Percentiles rank a stretch among this genome's conserved stretches.
phyloP scores from a whole-genome alignment of 2,113 vertebrate genomes.

The Odocoileus hemionus region DNA sequence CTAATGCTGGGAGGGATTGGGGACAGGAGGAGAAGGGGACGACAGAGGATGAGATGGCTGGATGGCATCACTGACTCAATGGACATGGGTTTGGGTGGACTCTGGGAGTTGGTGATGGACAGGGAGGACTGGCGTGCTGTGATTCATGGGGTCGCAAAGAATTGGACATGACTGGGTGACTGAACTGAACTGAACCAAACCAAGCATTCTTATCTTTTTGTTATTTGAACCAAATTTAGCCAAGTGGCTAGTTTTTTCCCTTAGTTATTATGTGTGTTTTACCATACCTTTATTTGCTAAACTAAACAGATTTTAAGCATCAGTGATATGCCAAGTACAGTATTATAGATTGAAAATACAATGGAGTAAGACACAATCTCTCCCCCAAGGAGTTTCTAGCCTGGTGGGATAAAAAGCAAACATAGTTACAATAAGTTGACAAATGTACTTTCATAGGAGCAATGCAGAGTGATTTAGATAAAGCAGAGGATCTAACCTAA shows the following conservation, averaged over 20 bases:
- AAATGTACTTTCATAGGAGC: neutral
- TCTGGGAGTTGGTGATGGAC: neutral
- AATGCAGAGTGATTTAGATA: neutral
- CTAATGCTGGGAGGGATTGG: neutral
- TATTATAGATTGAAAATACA: neutral
- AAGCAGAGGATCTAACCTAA: neutral
- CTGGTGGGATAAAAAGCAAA: neutral
- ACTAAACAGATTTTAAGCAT: neutral
- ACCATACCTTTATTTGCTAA: constrained; percentile 16
- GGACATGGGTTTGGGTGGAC: neutral
- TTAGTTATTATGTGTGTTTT: neutral
- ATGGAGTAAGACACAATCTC: neutral
- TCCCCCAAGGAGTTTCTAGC: neutral
- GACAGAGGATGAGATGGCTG: neutral
- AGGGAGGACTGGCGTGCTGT: neutral
- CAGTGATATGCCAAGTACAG: neutral
- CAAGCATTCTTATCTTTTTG: neutral
- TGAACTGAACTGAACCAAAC: neutral
- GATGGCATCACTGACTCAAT: neutral
- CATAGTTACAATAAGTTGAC: neutral
- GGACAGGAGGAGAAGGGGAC: neutral
- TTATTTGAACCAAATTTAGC: neutral
- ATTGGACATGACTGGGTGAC: neutral
- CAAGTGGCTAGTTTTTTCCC: neutral
- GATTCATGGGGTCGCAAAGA: neutral